phyloP scores from a whole-genome alignment of 2,113 vertebrate species.

The Pungitius pungitius region DNA sequence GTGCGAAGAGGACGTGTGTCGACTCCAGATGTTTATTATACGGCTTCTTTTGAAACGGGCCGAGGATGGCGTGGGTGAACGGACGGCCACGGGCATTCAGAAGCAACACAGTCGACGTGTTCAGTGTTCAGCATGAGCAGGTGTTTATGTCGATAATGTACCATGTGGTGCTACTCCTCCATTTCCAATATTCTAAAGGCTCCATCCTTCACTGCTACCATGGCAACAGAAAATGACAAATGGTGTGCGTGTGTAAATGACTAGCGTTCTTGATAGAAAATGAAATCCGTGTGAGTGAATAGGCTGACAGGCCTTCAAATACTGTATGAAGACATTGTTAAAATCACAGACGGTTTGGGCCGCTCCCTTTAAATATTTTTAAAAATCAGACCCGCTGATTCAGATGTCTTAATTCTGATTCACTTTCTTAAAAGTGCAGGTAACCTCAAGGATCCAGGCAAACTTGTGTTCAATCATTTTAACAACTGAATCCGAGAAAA shows the following conservation, averaged over 20 bases:
- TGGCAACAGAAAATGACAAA: slow-evolving; percentile 78
- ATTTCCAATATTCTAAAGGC: slow-evolving; percentile 71
- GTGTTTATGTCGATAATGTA: slow-evolving; percentile 70
- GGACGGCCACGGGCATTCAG: slow-evolving; percentile 60
- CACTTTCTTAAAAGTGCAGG: neutral
- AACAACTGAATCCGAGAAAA: neutral
- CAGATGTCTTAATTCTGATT: neutral
- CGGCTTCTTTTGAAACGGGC: slow-evolving; percentile 54
- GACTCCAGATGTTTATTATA: slow-evolving; percentile 63
- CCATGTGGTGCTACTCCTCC: slow-evolving; percentile 70
- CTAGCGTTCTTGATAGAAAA: slow-evolving; percentile 38
- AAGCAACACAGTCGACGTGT: slow-evolving; percentile 55
- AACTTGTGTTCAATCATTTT: neutral
- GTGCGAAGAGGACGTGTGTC: slow-evolving; percentile 50
- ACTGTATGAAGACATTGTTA: slow-evolving; percentile 18
- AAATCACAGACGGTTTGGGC: neutral
- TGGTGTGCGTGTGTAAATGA: slow-evolving; percentile 58
- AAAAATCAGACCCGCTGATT: neutral
- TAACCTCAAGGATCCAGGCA: neutral
- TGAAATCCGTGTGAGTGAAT: slow-evolving; percentile 35
- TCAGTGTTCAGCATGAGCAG: slow-evolving; percentile 61
- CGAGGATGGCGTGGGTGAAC: slow-evolving; percentile 58
- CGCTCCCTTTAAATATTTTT: neutral
- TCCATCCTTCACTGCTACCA: slow-evolving; percentile 71
- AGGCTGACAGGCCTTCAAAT: slow-evolving; percentile 32